Evolutionary conservation across 2,113 vertebrate genomes (phyloP).

Genomic region (Ibidorhyncha struthersii): DNA sequence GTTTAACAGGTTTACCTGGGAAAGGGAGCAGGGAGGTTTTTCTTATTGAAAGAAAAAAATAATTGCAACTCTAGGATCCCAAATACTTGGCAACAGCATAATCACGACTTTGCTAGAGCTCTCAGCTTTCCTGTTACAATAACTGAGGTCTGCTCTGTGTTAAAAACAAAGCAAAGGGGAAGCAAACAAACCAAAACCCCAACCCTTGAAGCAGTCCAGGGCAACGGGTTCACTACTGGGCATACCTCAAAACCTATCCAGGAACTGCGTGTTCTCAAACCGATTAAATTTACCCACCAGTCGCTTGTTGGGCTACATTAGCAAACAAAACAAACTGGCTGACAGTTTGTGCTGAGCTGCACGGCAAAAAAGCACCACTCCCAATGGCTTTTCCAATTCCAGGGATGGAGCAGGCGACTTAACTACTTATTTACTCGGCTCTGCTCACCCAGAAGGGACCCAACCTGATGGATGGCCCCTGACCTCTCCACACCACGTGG

Average conservation of each 20-base stretch:
- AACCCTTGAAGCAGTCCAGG: neutral
- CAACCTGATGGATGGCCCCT: slow-evolving; percentile 39
- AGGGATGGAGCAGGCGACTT: neutral
- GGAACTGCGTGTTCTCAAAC: slow-evolving; percentile 33
- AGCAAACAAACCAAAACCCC: slow-evolving; percentile 22
- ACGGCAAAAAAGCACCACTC: neutral
- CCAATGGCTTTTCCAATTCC: slow-evolving; percentile 18
- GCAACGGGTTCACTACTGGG: neutral
- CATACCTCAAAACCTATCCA: slow-evolving; percentile 13
- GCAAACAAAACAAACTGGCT: slow-evolving; percentile 52
- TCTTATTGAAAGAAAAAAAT: neutral
- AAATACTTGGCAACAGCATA: neutral
- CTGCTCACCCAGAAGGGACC: slow-evolving; percentile 23
- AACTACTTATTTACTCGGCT: slow-evolving; percentile 17
- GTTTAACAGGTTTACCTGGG: neutral
- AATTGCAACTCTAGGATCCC: neutral
- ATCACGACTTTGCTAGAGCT: neutral
- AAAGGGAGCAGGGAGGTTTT: neutral
- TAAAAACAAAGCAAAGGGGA: slow-evolving; percentile 46
- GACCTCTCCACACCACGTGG: neutral
- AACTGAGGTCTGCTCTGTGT: slow-evolving; percentile 9
- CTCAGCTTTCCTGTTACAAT: neutral
- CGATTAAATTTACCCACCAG: neutral
- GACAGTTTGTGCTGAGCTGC: neutral
- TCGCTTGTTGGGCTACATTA: slow-evolving; percentile 24